Evolutionary conservation across 1,140 invertebrate species (phyloP).

Genomic region (Drosophila micromelanica): DNA sequence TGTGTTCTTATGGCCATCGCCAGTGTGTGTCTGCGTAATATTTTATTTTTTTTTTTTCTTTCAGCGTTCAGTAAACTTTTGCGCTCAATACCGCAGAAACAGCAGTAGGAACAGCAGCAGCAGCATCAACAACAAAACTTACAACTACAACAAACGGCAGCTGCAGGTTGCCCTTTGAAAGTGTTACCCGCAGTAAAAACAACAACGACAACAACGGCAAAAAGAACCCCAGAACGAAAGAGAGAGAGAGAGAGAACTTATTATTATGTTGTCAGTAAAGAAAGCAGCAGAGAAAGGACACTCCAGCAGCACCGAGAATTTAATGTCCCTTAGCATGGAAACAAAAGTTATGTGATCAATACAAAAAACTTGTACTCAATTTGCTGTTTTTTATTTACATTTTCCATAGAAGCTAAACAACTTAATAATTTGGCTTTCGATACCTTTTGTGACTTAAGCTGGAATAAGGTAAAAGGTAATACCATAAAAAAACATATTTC

Average conservation of each 20-base stretch:
- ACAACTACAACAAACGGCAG: constrained; percentile 44
- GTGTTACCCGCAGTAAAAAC: constrained; percentile 46
- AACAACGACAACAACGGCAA: constrained; percentile 35
- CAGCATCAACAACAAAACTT: constrained; percentile 26
- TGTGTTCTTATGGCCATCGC: constrained; percentile 44
- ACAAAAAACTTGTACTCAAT: background rate
- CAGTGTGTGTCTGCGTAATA: constrained; percentile 42
- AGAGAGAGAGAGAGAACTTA: constrained; percentile 65
- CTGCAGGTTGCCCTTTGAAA: constrained; percentile 76
- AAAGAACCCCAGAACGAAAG: constrained; percentile 15
- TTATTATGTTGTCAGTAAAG: constrained; percentile 81
- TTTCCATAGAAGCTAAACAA: background rate
- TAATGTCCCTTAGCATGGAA: constrained; percentile 7
- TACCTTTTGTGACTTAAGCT: background rate
- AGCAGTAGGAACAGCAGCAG: constrained; percentile 46
- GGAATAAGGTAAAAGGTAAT: background rate
- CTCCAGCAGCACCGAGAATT: constrained; percentile 20
- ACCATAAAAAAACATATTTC: no score
- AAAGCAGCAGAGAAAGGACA: constrained; percentile 56
- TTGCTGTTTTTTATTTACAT: background rate
- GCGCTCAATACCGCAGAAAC: constrained; percentile 73
- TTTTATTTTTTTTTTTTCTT: constrained; percentile 40
- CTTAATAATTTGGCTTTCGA: background rate
- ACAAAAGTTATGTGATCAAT: constrained; percentile 35
- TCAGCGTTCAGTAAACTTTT: constrained; percentile 72